These are phyloP conservation scores for Oscheius sp. DNA, from an alignment of 2,888 invertebrate genomes.

Conservation along the genomic window DNA sequence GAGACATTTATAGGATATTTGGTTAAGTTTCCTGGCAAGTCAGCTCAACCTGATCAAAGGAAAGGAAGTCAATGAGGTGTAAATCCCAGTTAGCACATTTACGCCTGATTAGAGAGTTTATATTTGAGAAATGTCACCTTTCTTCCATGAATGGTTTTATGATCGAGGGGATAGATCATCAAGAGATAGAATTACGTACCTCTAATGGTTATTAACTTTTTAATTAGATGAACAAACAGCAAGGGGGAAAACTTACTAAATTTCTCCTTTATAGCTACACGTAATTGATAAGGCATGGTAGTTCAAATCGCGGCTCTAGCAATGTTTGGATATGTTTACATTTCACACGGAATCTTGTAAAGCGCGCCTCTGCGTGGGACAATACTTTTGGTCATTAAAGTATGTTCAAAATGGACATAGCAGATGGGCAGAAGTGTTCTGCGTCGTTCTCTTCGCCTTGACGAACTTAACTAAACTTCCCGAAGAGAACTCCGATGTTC, in stretches of 20 bases:
- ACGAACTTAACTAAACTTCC: slow-evolving; percentile 16
- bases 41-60: neutral
- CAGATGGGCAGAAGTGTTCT: neutral
- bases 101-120: slow-evolving; percentile 8
- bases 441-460: neutral
- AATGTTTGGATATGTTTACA: slow-evolving; percentile 26
- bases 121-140: slow-evolving; percentile 11
- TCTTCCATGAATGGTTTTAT: neutral
- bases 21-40: neutral
- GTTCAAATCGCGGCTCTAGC: neutral
- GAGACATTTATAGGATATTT: neutral
- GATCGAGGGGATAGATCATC: too few relatives aligned
- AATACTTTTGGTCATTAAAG: slow-evolving; percentile 22
- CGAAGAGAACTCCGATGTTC: slow-evolving; percentile 13
- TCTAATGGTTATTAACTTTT: too few relatives aligned
- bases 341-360: slow-evolving; percentile 30
- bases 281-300: slow-evolving; percentile 15
- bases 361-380: slow-evolving; percentile 26
- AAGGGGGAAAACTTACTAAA: slow-evolving; percentile 3
- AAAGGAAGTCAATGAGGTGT: slow-evolving; percentile 24
- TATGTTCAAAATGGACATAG: neutral
- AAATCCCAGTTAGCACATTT: slow-evolving; percentile 4
- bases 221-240: too few relatives aligned
- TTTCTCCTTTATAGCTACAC: slow-evolving; percentile 12
- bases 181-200: too few relatives aligned